Conservation (phyloP, 2,888 invertebrate genomes). For the Ferdinandea cuprea region DNA sequence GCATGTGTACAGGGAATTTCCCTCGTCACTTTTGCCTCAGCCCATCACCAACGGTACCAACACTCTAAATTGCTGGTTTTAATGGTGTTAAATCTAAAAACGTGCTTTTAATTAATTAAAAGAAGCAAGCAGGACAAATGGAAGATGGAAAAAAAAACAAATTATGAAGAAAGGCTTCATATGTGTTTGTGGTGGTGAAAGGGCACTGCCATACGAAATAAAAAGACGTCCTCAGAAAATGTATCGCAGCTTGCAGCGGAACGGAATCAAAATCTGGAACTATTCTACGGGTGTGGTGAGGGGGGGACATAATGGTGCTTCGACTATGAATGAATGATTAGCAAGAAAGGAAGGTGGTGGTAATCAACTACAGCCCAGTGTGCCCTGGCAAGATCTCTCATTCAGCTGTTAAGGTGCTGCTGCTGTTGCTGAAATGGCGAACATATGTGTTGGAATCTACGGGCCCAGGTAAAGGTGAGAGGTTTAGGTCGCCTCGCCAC, state of each 20-base stretch:
- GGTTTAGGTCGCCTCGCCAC: conserved; percentile 69
- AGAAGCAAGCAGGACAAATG: conserved; percentile 40
- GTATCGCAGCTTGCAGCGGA: conserved; percentile 26
- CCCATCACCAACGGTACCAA: conserved; percentile 2
- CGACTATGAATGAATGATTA: conserved; percentile 58
- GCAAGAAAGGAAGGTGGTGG: conserved; percentile 40
- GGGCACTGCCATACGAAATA: conserved; percentile 22
- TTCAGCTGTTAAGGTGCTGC: conserved; percentile 28
- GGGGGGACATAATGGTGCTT: conserved; percentile 17
- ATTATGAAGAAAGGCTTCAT: conserved; percentile 23
- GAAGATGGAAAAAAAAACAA: conserved; percentile 28
- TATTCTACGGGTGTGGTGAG: conserved; percentile 14
- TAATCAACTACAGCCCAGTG: conserved; percentile 59
- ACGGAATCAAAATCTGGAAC: conserved; percentile 55
- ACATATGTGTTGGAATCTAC: conserved; percentile 20
- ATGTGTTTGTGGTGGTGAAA: conserved; percentile 18
- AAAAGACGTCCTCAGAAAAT: conserved; percentile 20
- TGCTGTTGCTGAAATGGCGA: conserved; percentile 45
- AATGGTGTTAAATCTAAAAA: conserved; percentile 74
- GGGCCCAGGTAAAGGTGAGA: conserved; percentile 68
- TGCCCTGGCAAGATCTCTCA: conserved; percentile 50
- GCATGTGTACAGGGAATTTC: conserved; percentile 42
- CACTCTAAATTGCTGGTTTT: conserved; percentile 61
- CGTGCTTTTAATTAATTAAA: conserved; percentile 75
- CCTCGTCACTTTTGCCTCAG: background rate